Conservation (phyloP, 1,140 invertebrate genomes). For the Gonioctena quinquepunctata region DNA sequence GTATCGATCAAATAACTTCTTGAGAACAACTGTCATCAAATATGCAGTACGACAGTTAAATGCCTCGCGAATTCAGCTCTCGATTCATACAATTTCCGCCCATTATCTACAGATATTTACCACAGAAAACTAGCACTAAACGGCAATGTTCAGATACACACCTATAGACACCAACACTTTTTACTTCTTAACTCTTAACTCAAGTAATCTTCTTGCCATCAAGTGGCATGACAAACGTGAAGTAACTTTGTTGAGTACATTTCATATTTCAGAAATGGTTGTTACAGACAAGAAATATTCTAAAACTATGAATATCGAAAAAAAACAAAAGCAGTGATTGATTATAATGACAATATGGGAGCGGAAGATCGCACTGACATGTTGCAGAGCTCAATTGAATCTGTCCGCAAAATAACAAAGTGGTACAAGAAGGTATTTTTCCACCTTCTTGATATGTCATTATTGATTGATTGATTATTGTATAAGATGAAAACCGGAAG, state of each 20-base stretch:
- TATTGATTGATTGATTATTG: conserved; percentile 35
- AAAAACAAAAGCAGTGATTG: conserved; percentile 27
- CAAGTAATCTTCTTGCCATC: conserved; percentile 38
- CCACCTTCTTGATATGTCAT: conserved; percentile 15
- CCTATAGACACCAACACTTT: too few species aligned
- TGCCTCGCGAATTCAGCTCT: too few species aligned
- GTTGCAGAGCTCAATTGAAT: conserved; percentile 39
- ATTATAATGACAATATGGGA: conserved; percentile 51
- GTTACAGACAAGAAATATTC: conserved; percentile 26
- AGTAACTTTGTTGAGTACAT: conserved; percentile 41
- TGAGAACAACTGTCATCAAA: too few species aligned
- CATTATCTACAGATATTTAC: too few species aligned
- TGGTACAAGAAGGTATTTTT: conserved; percentile 50
- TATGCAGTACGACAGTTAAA: too few species aligned
- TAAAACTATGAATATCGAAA: conserved; percentile 19
- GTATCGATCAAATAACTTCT: too few species aligned
- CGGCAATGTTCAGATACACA: too few species aligned
- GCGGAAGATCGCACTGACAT: conserved; percentile 48
- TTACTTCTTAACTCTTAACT: too few species aligned
- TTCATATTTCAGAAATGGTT: conserved; percentile 26
- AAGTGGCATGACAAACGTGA: conserved; percentile 48
- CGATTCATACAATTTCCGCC: too few species aligned
- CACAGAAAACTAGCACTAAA: too few species aligned
- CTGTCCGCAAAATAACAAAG: conserved; percentile 39
- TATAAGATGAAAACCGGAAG: background rate